Base-by-base conservation (phyloP, 2,888 invertebrate genomes). In the Drosophila borborema region DNA sequence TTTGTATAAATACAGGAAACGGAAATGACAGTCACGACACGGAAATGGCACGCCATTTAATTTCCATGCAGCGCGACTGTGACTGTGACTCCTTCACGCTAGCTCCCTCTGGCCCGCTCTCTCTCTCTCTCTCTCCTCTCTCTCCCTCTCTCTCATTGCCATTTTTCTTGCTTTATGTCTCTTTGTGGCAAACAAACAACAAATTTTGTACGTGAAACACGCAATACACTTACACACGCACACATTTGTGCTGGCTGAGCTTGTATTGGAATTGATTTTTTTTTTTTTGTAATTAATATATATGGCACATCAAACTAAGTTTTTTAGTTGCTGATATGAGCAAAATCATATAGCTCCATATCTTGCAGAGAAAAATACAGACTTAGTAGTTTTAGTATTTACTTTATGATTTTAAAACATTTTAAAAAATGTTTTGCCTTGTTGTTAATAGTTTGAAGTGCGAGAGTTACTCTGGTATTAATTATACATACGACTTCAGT, bases 11-110 rank as follows among this genome's bases (percentile, higher is more conserved):
- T 87, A 87, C 86, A 90, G 86, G 86, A 87, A 90, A 65, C 86
- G 86, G 86, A 87, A 87, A 87, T 87, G 90, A 90, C 86, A 83
- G 86, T 90, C 86, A 87, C 86, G 90, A 90, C 90, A 87, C 90
- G 86, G 86, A 87, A 87, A 87, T 87, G 86, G 86, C 86, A 87
- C 90, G 89, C 90, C 86, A 90, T 87, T 87, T 87, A 90, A 87
- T 87, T 87, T 87, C 86, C 86, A 87, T 86, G 90, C 83, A 77
- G 78, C 80, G 58, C 72, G 81, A 67, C 74, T 74, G 72, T 85
- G 81, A 67, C 74, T 74, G 72, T 85, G 86, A 85, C 85, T 84
- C 55, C 77, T 72, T 68, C 63, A 62, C 66, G 23, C 43, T 16
- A 10, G 12, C 58, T 6, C 43, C 8, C 34, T 12, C 28, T 12